Percentiles rank a stretch among this genome's conserved stretches.
Conservation (phyloP, 2,888 invertebrate species). For the Hofmannophila pseudospretella region DNA sequence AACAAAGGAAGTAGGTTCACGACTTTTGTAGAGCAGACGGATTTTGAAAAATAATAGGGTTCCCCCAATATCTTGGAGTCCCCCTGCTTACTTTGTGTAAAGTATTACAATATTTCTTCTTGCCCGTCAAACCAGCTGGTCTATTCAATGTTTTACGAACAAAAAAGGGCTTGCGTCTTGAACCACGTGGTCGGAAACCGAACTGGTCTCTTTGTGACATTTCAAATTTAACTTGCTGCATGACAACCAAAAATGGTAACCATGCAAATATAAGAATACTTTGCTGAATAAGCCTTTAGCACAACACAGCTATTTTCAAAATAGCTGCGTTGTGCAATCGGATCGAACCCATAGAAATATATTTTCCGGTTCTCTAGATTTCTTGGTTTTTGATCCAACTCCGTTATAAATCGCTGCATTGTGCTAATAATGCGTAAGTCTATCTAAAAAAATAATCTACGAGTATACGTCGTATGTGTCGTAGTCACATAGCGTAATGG, state of each 20-base stretch:
- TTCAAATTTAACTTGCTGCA: background rate
- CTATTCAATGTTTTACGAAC: constrained; percentile 46
- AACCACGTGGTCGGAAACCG: constrained; percentile 64
- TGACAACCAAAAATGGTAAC: background rate
- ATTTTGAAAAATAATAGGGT: constrained; percentile 43
- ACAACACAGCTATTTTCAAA: no score
- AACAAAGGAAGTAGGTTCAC: constrained; percentile 47
- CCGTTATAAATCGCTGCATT: no score
- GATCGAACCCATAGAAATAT: no score
- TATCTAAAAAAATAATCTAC: no score
- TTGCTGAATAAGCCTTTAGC: no score
- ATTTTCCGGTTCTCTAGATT: no score
- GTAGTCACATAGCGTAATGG: no score
- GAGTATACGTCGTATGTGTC: no score
- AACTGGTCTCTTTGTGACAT: constrained; percentile 31
- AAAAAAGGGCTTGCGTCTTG: constrained; percentile 30
- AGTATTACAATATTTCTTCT: constrained; percentile 60
- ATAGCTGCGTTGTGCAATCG: no score
- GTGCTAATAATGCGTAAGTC: no score
- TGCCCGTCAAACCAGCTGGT: constrained; percentile 61
- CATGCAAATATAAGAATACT: no score
- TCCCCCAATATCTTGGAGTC: constrained; percentile 55
- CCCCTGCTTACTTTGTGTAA: constrained; percentile 32
- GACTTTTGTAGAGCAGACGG: constrained; percentile 38
- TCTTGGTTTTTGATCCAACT: no score